Conservation (phyloP, 2,113 vertebrate species). For the Perca fluviatilis region DNA sequence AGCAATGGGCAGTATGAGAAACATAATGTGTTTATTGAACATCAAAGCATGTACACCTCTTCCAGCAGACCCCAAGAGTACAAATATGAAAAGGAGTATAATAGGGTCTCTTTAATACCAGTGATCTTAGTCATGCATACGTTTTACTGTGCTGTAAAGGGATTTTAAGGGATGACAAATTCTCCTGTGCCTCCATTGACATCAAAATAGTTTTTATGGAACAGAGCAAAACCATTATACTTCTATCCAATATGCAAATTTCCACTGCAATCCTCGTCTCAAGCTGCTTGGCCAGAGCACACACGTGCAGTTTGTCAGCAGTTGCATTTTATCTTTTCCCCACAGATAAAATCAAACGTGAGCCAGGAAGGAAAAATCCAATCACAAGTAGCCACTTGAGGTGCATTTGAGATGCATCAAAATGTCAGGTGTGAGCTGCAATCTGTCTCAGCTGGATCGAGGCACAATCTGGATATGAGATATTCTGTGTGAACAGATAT, state of each 20-base stretch:
- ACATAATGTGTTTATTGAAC: too few relatives aligned
- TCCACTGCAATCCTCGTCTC: background rate
- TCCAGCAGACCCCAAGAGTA: too few relatives aligned
- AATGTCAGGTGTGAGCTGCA: conserved; percentile 38
- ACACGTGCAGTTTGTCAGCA: conserved; percentile 15
- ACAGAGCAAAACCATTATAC: background rate
- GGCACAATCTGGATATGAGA: conserved; percentile 30
- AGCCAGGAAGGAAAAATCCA: conserved; percentile 39
- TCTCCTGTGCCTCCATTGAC: background rate
- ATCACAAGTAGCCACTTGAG: conserved; percentile 31
- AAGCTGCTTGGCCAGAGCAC: background rate
- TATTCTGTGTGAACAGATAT: background rate
- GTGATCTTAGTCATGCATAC: background rate
- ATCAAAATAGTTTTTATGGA: background rate
- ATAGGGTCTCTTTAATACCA: background rate
- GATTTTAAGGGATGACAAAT: background rate
- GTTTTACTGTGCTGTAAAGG: background rate
- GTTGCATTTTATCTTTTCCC: background rate
- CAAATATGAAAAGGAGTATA: too few relatives aligned
- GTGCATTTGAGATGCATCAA: conserved; percentile 14
- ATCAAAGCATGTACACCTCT: too few relatives aligned
- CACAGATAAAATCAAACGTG: conserved; percentile 35
- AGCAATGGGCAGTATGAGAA: too few relatives aligned
- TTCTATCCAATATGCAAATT: conserved; percentile 5
- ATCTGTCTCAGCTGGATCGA: conserved; percentile 30